Percentiles rank a stretch among this genome's conserved stretches.
Evolutionary conservation across 2,797 vertebrate genomes (phyloP).

Genomic region (Pipistrellus kuhlii): DNA sequence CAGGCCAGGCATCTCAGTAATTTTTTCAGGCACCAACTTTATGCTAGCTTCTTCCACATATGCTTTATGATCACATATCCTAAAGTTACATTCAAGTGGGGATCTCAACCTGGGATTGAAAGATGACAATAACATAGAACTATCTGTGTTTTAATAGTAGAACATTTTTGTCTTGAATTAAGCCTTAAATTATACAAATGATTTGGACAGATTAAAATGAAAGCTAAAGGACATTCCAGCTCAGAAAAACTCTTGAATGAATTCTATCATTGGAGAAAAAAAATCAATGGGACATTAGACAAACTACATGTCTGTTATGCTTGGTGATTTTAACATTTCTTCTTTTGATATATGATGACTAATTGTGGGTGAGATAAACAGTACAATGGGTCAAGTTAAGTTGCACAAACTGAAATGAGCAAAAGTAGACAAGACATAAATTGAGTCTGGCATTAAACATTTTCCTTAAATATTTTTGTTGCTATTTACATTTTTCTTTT

Average conservation of each 20-base stretch:
- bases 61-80: not conserved
- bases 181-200: not conserved
- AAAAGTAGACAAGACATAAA: not conserved
- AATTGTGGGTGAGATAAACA: not conserved
- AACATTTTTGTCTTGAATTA: not conserved
- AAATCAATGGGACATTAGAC: not conserved
- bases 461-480: constrained; percentile 18
- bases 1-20: not conserved
- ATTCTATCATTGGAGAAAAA: not conserved
- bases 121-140: not conserved
- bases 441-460: not conserved
- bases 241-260: not conserved
- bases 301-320: not conserved
- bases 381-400: not conserved
- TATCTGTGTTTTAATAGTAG: not conserved
- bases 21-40: not conserved
- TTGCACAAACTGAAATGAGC: not conserved
- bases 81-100: not conserved
- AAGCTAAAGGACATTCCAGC: not conserved
- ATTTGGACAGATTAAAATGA: not conserved
- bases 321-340: not conserved
- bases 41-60: not conserved
- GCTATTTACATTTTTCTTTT: not conserved
- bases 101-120: not conserved
- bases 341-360: not conserved